Conservation (phyloP, 2,888 invertebrate species). For the Lepidonotus clava region DNA sequence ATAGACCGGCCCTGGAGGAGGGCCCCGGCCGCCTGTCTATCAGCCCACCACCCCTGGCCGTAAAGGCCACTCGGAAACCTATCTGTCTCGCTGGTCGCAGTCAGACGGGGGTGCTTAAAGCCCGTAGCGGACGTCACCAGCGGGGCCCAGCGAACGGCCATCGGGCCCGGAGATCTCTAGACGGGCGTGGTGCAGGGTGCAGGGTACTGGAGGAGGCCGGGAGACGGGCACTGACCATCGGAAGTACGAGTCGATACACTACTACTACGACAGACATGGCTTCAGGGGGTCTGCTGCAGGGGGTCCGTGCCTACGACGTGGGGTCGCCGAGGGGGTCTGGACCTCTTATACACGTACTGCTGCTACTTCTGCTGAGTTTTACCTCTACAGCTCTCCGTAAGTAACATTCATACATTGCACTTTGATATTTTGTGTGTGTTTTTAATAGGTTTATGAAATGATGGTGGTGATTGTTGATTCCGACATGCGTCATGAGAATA, state of each 20-base stretch:
- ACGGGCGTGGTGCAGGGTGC: not conserved
- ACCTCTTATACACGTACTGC: not conserved
- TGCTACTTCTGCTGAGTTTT: not conserved
- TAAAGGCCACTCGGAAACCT: not conserved
- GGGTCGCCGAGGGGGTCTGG: not conserved
- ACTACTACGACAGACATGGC: not conserved
- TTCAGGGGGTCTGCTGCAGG: not conserved
- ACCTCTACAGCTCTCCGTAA: not conserved
- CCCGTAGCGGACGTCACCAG: not conserved
- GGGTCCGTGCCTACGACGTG: not conserved
- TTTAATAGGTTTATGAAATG: too few relatives aligned
- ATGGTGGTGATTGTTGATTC: too few relatives aligned
- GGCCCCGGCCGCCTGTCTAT: not conserved
- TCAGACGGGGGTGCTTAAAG: not conserved
- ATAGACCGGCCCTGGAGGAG: not conserved
- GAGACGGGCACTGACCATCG: not conserved
- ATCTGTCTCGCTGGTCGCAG: not conserved
- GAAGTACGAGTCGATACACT: constrained; percentile 35
- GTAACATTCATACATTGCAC: too few relatives aligned
- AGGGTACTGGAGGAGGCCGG: not conserved
- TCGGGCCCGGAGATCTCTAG: not conserved
- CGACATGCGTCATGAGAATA: too few relatives aligned
- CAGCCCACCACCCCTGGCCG: not conserved
- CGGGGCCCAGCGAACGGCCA: not conserved
- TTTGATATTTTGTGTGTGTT: too few relatives aligned